Evolutionary conservation across 2,113 vertebrate species (phyloP).

Genomic region (Bambusicola thoracicus): DNA sequence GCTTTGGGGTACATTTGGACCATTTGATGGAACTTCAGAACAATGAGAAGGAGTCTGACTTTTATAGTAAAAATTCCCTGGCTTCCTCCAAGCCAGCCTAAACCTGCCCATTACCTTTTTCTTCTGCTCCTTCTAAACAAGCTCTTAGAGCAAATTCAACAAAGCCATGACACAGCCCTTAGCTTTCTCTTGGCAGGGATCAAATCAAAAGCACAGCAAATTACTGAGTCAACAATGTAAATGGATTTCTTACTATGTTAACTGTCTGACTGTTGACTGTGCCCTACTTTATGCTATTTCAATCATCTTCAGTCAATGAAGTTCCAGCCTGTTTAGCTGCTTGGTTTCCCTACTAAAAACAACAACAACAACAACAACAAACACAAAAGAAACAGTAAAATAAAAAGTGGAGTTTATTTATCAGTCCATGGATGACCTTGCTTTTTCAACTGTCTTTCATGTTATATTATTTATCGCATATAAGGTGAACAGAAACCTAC

Average conservation of each 20-base stretch:
- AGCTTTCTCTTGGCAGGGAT: neutral
- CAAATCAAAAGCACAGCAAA: conserved; percentile 28
- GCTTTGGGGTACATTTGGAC: neutral
- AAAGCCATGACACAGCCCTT: conserved; percentile 7
- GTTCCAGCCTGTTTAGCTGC: neutral
- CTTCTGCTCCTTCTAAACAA: neutral
- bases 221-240: conserved; percentile 17
- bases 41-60: neutral
- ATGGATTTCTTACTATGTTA: conserved; percentile 25
- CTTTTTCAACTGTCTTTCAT: conserved; percentile 13
- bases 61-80: neutral
- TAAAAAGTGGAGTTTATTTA: conserved; percentile 4
- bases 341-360: neutral
- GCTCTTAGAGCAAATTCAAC: neutral
- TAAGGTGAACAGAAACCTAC: neutral
- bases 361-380: too few species aligned
- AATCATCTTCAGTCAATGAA: conserved; percentile 22
- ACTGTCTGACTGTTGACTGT: neutral
- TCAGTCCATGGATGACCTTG: neutral
- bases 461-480: neutral
- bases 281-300: conserved; percentile 9
- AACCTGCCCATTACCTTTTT: neutral
- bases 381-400: neutral
- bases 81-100: neutral
- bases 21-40: neutral